Evolutionary conservation across 1,140 invertebrate genomes (phyloP).

Genomic region (Chelonus insularis): DNA sequence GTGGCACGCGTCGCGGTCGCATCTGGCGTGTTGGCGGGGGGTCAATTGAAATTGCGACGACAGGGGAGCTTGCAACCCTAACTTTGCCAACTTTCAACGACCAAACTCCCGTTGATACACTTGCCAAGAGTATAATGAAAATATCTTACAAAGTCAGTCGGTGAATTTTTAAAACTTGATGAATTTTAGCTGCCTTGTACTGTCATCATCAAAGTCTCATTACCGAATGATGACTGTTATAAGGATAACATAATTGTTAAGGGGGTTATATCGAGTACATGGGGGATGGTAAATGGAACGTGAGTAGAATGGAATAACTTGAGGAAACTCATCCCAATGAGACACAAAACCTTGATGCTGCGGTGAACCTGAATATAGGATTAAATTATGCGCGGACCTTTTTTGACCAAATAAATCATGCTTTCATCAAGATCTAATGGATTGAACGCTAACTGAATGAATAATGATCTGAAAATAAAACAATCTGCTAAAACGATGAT

Average conservation of each 20-base stretch:
- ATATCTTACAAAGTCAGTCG: too few relatives aligned
- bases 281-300: conserved; percentile 15
- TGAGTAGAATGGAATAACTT: conserved; percentile 22
- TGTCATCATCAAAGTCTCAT: conserved; percentile 16
- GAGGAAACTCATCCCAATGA: neutral
- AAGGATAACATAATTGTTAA: conserved; percentile 15
- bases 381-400: conserved; percentile 25
- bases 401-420: conserved; percentile 28
- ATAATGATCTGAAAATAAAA: neutral
- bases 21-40: conserved; percentile 48
- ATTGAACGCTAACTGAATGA: conserved; percentile 21
- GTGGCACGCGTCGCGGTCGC: conserved; percentile 52
- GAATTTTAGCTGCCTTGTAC: too few relatives aligned
- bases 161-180: too few relatives aligned
- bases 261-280: neutral
- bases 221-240: conserved; percentile 19
- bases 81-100: neutral
- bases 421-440: conserved; percentile 27
- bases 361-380: conserved; percentile 22
- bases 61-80: conserved; percentile 24
- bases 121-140: neutral
- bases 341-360: neutral
- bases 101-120: neutral
- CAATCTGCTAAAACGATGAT: neutral
- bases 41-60: conserved; percentile 47